phyloP scores from a whole-genome alignment of 64 coral and sea anemone species.

The Montipora capricornis region DNA sequence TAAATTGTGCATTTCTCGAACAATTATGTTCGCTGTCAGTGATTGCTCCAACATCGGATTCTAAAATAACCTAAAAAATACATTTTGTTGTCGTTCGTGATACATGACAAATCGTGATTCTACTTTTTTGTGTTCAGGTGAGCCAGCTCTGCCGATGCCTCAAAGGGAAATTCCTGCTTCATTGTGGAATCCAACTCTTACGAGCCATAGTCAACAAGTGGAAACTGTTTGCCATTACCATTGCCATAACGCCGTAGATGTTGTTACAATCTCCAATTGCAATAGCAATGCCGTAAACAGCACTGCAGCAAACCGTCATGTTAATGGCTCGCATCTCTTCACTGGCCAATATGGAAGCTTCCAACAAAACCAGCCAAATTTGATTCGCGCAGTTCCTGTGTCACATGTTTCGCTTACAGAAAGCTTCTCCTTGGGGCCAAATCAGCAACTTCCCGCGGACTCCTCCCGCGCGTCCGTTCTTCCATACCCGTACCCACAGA shows the following conservation, averaged over 20 bases:
- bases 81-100: too few relatives aligned
- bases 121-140: neutral
- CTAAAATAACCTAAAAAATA: too few relatives aligned
- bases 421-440: neutral
- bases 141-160: neutral
- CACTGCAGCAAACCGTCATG: neutral
- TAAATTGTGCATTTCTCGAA: too few relatives aligned
- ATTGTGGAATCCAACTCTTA: conserved; percentile 20
- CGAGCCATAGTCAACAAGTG: neutral
- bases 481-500: neutral
- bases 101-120: too few relatives aligned
- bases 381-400: conserved; percentile 3
- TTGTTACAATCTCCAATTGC: neutral
- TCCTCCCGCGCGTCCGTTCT: neutral
- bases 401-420: neutral
- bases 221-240: neutral
- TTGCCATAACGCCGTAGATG: neutral
- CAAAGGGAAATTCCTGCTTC: conserved; percentile 12
- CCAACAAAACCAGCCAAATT: neutral
- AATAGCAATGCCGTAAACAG: neutral
- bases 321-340: neutral
- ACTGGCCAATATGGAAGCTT: neutral
- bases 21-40: too few relatives aligned
- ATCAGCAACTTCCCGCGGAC: neutral
- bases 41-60: too few relatives aligned